These are phyloP conservation scores for Actinemys pallida DNA, from an alignment of 2,113 vertebrate genomes.

Conservation along the genomic window DNA sequence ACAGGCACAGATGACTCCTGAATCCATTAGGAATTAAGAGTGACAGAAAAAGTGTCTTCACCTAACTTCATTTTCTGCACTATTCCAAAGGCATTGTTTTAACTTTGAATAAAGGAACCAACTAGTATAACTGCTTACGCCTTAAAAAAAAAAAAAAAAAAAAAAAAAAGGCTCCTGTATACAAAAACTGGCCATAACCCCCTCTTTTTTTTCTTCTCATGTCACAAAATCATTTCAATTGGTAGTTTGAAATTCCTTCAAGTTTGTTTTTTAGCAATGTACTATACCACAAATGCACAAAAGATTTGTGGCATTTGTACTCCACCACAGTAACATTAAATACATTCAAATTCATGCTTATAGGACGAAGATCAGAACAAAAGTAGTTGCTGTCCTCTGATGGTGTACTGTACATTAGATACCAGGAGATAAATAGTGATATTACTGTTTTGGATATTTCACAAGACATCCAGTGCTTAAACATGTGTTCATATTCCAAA, in stretches of 20 bases:
- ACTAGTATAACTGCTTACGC: slow-evolving; percentile 54
- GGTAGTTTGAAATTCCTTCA: neutral
- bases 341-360: slow-evolving; percentile 25
- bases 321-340: slow-evolving; percentile 45
- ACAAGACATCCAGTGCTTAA: slow-evolving; percentile 39
- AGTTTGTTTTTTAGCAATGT: neutral
- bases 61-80: slow-evolving; percentile 6
- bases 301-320: neutral
- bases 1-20: slow-evolving; percentile 37
- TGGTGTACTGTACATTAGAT: neutral
- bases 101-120: slow-evolving; percentile 51
- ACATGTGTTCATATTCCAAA: slow-evolving; percentile 42
- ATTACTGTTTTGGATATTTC: slow-evolving; percentile 20
- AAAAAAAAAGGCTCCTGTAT: slow-evolving; percentile 54
- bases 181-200: slow-evolving; percentile 79
- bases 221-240: slow-evolving; percentile 23
- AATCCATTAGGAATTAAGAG: slow-evolving; percentile 30
- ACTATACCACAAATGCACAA: neutral
- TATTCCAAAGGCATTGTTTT: slow-evolving; percentile 41
- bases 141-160: slow-evolving; percentile 13
- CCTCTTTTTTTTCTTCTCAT: neutral
- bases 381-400: neutral
- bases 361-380: slow-evolving; percentile 40
- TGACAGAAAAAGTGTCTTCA: slow-evolving; percentile 60
- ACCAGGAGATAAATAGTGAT: neutral